Evolutionary conservation across 1,140 invertebrate genomes (phyloP).

Genomic region (Rhagoletis zephyria): DNA sequence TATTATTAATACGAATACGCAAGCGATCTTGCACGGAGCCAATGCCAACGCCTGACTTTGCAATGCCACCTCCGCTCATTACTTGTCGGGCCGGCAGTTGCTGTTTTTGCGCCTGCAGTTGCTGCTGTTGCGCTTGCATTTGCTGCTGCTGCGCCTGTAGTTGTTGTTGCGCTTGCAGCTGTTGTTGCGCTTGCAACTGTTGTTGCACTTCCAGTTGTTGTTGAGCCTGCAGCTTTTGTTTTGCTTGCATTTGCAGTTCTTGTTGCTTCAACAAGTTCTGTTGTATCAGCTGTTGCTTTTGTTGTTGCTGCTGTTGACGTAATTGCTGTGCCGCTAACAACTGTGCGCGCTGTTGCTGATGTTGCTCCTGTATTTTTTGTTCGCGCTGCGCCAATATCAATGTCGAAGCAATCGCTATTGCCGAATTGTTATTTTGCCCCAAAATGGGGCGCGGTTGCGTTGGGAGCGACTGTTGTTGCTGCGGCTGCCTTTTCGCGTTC

Average conservation of each 20-base stretch:
- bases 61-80: not conserved
- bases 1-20: slow-evolving; percentile 50
- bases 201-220: not conserved
- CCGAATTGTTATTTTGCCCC: slow-evolving; percentile 50
- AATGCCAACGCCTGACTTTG: not conserved
- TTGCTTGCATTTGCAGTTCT: slow-evolving; percentile 40
- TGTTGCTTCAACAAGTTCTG: slow-evolving; percentile 42
- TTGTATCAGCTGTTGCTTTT: slow-evolving; percentile 41
- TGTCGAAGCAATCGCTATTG: slow-evolving; percentile 52
- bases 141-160: not conserved
- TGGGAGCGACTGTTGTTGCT: slow-evolving; percentile 3
- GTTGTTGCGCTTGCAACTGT: not conserved
- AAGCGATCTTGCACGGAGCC: slow-evolving; percentile 52
- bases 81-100: not conserved
- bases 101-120: not conserved
- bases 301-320: slow-evolving; percentile 43
- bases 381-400: slow-evolving; percentile 53
- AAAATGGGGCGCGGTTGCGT: slow-evolving; percentile 55
- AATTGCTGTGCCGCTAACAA: slow-evolving; percentile 16
- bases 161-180: not conserved
- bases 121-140: not conserved
- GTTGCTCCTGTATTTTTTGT: slow-evolving; percentile 59
- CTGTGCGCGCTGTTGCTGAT: slow-evolving; percentile 38
- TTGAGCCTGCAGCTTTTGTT: not conserved
- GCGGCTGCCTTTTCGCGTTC: slow-evolving; percentile 52